Percentiles rank a stretch among this genome's conserved stretches.
Evolutionary conservation across 2,888 invertebrate genomes (phyloP).

Genomic region (Crematogaster levior): DNA sequence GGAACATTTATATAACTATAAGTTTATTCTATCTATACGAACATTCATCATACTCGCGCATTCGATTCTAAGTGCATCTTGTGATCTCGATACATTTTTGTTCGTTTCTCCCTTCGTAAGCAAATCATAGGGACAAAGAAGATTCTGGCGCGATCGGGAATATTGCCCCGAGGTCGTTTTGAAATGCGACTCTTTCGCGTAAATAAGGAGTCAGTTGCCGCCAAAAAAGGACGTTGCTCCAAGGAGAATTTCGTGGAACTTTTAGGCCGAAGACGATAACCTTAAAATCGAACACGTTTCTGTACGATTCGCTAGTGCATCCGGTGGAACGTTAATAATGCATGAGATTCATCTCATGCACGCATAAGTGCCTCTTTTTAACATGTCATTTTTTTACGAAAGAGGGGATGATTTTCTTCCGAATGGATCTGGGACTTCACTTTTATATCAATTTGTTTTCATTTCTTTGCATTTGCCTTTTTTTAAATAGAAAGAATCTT

Average conservation of each 20-base stretch:
- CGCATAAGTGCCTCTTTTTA: not conserved
- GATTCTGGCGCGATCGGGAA: slow-evolving; percentile 63
- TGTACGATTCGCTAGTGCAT: slow-evolving; percentile 62
- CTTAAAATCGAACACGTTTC: slow-evolving; percentile 54
- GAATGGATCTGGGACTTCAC: not conserved
- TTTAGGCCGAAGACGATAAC: slow-evolving; percentile 1
- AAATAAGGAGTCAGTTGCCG: slow-evolving; percentile 25
- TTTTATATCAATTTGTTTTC: not conserved
- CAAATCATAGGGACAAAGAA: slow-evolving; percentile 67
- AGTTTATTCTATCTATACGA: not conserved
- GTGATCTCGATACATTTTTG: not conserved
- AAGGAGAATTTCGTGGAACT: slow-evolving; percentile 38
- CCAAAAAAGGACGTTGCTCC: slow-evolving; percentile 62
- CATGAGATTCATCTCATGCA: slow-evolving; percentile 49
- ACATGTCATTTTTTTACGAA: slow-evolving; percentile 5
- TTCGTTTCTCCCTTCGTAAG: slow-evolving; percentile 53
- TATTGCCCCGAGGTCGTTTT: slow-evolving; percentile 57
- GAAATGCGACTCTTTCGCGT: slow-evolving; percentile 62
- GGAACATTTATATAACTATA: not conserved
- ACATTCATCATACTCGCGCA: not conserved
- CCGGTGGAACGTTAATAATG: slow-evolving; percentile 62
- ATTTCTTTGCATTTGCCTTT: not conserved
- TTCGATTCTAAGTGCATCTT: slow-evolving; percentile 23
- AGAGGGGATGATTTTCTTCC: not conserved
- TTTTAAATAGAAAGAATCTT: not conserved